phyloP scores from a whole-genome alignment of 2,797 vertebrate genomes.

The Ciconia nigra region DNA sequence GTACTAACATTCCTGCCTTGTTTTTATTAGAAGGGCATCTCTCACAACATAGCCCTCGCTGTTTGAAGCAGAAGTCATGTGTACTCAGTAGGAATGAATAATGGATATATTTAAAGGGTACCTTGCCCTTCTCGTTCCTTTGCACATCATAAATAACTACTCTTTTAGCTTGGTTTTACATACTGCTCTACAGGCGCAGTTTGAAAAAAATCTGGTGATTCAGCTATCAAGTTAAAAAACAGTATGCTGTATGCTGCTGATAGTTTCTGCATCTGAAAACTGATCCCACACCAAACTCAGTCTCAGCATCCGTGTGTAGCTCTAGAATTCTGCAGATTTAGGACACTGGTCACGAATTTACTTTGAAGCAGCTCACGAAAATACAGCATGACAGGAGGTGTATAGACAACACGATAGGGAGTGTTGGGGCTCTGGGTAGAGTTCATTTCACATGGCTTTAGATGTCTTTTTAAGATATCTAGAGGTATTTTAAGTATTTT shows the following conservation, averaged over 20 bases:
- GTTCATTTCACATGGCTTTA: neutral
- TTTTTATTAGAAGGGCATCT: slow-evolving; percentile 66
- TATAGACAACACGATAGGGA: neutral
- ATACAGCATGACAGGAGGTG: neutral
- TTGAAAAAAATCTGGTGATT: slow-evolving; percentile 32
- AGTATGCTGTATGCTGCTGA: neutral
- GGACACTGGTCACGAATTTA: neutral
- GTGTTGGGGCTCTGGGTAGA: neutral
- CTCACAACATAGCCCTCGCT: slow-evolving; percentile 47
- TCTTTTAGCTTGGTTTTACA: slow-evolving; percentile 22
- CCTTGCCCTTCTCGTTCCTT: slow-evolving; percentile 45
- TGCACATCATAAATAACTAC: slow-evolving; percentile 41
- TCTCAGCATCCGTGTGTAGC: neutral
- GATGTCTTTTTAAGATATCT: neutral
- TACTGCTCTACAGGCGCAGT: neutral
- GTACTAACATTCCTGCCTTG: slow-evolving; percentile 61
- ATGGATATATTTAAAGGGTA: slow-evolving; percentile 66
- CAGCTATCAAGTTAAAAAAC: neutral
- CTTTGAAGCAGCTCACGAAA: neutral
- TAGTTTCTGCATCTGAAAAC: neutral
- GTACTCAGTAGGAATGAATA: slow-evolving; percentile 67
- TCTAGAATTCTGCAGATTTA: neutral
- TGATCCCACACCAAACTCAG: neutral
- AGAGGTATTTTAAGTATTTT: neutral
- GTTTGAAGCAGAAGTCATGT: slow-evolving; percentile 57